Evolutionary conservation across 2,888 invertebrate species (phyloP).

Genomic region (Vannuccia rotundouncinata): DNA sequence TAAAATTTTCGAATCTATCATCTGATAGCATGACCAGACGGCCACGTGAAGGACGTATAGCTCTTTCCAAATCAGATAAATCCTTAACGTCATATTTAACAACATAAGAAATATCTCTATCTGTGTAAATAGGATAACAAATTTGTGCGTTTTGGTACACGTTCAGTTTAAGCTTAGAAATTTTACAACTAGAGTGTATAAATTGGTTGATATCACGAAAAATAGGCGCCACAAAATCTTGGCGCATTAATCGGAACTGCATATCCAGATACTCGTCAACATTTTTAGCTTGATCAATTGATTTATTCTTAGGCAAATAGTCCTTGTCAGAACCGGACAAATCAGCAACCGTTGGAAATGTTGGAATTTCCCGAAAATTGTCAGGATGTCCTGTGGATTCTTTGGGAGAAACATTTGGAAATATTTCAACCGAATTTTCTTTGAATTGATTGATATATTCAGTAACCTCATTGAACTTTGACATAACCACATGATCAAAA

Average conservation of each 20-base stretch:
- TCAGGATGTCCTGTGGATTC: no score
- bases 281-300: conserved; percentile 63
- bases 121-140: conserved; percentile 44
- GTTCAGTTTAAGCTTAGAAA: neutral
- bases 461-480: no score
- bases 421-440: no score
- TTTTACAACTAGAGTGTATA: neutral
- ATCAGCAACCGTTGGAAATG: conserved; percentile 47
- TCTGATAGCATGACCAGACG: conserved; percentile 67
- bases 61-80: conserved; percentile 47
- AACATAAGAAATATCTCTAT: conserved; percentile 41
- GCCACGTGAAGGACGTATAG: conserved; percentile 63
- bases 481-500: no score
- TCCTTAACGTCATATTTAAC: conserved; percentile 32
- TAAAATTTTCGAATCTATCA: conserved; percentile 64
- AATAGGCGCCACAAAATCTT: conserved; percentile 72
- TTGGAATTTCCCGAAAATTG: conserved; percentile 46
- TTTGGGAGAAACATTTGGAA: no score
- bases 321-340: conserved; percentile 46
- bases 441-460: no score
- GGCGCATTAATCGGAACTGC: conserved; percentile 70
- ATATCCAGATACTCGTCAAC: conserved; percentile 69
- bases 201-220: conserved; percentile 60
- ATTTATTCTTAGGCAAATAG: conserved; percentile 61
- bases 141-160: conserved; percentile 48